Evolutionary conservation across 64 coral and sea anemone genomes (phyloP), one percentile per base, ranked within the genome.

Genomic region (Dendrophyllia cribrosa): DNA sequence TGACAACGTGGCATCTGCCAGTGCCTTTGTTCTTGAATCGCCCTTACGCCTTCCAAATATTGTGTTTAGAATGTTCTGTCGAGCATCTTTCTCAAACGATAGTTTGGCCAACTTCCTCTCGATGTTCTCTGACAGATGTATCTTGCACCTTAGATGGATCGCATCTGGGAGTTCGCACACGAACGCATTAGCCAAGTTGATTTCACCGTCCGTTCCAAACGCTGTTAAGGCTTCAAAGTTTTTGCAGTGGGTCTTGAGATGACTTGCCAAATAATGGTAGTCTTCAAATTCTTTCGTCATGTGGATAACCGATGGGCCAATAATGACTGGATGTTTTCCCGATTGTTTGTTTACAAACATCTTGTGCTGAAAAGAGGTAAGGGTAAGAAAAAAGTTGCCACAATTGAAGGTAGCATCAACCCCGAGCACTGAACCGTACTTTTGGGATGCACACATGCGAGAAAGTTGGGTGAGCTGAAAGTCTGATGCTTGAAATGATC

Each of bases 381-480:
- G 34, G 34, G 34, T 34, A 34, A 34, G 34, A 34, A 34, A 34
- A 34, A 34, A 34, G 19, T 94, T 72, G 16, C 77, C 86, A 61
- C 82, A 56, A 44, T 93, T 93, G 43, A 79, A 93, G 20, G 85
- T 93, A 11, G 84, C 43, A 88, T 93, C 83, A 52, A 88, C 74
- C 12, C 77, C 84, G n/a, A 88, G 66, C 19, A 88, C 52, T 48
- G 55, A 87, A 60, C 56, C 71, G 12, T 65, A 47, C 34, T 21
- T 51, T 23, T 51, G 72, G 58, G 88, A 74, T 51, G 83, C 51
- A 68, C 92, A 89, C 24, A 94, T 88, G 13, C 68, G 66, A 15
- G 65, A 43, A 23, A 89, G 47, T 21, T 89, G 86, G 66, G 71
- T 83, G 26, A 94, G 34, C 67, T 94, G 86, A 22, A 70, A 67